Base-by-base conservation (phyloP, 2,797 vertebrate species). In the Simalia tracyae region DNA sequence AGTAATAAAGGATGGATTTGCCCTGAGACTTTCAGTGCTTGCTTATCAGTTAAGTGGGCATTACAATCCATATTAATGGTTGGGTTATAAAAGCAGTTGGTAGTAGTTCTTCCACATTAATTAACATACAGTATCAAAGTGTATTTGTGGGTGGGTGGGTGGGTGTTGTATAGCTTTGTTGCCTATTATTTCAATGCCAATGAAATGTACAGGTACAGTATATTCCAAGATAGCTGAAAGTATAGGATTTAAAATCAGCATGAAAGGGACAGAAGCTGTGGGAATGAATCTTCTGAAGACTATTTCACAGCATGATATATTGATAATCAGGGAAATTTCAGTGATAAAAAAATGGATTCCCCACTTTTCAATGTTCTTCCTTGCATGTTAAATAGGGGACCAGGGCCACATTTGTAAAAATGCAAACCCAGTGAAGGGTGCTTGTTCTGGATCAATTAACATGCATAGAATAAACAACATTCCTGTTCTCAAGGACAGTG, bases 91-190 rank as follows among this genome's bases (percentile, higher is more conserved):
- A 90, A 84, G 24, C n/a, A 92, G 68, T 68, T 92, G 42, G 64
- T 87, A 12, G 36, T 22, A 93, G 93, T 89, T 93, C 94, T 93
- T 92, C 91, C 88, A 57, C 19, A 88, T 59, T 92, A 90, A 90
- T 90, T 90, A 92, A 64, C n/a, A 90, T 36, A 66, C 60, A 59
- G 86, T 22, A 84, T 84, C 17, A 68, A 54, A 42, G 9, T 57
- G 31, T 17, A 14, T n/a, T 46, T 76, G 24, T 28, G 9, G 28
- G 4, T 63, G 17, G 59, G 5, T 28, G 9, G 28, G 4, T 63
- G 17, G 59, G 5, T 9, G 26, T 54, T 36, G 31, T 84, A 46
- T 28, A 87, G 54, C 72, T 57, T 24, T 54, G 90, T 90, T 84
- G 66, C 42, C 31, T n/a, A 57, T 28, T 12, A 31, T 59, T n/a